phyloP scores from a whole-genome alignment of 1,140 invertebrate genomes.

The Drosophila nigromelanica region DNA sequence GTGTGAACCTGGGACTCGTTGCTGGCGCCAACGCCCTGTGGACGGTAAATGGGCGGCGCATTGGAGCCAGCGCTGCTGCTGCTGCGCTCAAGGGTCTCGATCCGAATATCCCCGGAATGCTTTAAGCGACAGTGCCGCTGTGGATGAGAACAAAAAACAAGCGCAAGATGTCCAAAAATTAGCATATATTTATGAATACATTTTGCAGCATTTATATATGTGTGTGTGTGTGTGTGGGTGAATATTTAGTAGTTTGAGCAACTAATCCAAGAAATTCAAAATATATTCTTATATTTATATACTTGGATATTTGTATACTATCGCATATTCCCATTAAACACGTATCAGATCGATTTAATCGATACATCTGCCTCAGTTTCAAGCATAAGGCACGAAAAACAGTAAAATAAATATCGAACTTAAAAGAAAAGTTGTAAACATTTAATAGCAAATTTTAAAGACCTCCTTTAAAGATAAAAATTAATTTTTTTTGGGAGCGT shows the following conservation, averaged over 20 bases:
- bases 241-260: slow-evolving; percentile 23
- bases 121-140: slow-evolving; percentile 90
- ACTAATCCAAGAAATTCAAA: too few species aligned
- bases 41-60: slow-evolving; percentile 81
- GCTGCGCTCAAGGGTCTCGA: slow-evolving; percentile 85
- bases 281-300: too few species aligned
- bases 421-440: too few species aligned
- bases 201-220: slow-evolving; percentile 6
- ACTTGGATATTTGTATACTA: too few species aligned
- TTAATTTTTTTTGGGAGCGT: too few species aligned
- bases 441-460: too few species aligned
- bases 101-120: slow-evolving; percentile 89
- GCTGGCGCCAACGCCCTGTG: slow-evolving; percentile 75
- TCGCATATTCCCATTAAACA: too few species aligned
- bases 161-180: slow-evolving; percentile 9
- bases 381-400: too few species aligned
- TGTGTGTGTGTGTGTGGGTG: slow-evolving; percentile 1
- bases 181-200: neutral
- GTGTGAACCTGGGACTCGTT: slow-evolving; percentile 59
- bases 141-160: slow-evolving; percentile 22
- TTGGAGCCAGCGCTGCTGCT: slow-evolving; percentile 27
- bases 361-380: too few species aligned
- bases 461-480: too few species aligned
- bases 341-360: too few species aligned
- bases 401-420: too few species aligned